Conservation (phyloP, 2,113 vertebrate genomes). For the Opisthocomus hoazin region DNA sequence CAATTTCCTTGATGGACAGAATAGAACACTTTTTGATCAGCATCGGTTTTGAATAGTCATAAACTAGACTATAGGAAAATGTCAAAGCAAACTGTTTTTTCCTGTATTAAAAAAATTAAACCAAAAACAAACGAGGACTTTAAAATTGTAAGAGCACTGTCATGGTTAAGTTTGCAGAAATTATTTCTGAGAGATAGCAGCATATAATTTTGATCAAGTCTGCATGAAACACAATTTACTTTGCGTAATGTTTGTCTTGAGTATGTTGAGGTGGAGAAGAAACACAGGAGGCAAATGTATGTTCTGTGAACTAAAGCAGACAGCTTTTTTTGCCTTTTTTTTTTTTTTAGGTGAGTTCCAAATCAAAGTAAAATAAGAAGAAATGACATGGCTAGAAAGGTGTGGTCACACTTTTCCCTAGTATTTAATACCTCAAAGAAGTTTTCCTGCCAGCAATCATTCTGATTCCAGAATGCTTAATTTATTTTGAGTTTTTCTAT, state of each 20-base stretch:
- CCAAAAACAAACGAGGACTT: neutral
- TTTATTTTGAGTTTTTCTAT: neutral
- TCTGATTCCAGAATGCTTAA: neutral
- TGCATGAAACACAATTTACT: neutral
- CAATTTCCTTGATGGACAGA: neutral
- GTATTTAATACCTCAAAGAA: neutral
- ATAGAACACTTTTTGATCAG: neutral
- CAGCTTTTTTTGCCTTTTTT: neutral
- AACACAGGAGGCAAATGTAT: neutral
- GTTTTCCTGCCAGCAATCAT: neutral
- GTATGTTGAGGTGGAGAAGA: neutral
- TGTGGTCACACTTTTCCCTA: neutral
- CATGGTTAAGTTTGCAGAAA: neutral
- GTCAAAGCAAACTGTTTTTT: neutral
- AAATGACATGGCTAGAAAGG: neutral
- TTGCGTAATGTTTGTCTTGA: neutral
- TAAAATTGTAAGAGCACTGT: neutral
- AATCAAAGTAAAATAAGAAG: neutral
- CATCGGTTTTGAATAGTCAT: neutral
- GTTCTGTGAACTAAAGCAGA: neutral
- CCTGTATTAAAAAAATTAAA: neutral
- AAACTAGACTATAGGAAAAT: neutral
- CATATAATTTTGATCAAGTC: neutral
- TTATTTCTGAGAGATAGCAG: neutral
- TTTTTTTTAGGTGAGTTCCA: neutral